Evolutionary conservation across 23 tunicate species (phyloP).

Genomic region (Styela clava): DNA sequence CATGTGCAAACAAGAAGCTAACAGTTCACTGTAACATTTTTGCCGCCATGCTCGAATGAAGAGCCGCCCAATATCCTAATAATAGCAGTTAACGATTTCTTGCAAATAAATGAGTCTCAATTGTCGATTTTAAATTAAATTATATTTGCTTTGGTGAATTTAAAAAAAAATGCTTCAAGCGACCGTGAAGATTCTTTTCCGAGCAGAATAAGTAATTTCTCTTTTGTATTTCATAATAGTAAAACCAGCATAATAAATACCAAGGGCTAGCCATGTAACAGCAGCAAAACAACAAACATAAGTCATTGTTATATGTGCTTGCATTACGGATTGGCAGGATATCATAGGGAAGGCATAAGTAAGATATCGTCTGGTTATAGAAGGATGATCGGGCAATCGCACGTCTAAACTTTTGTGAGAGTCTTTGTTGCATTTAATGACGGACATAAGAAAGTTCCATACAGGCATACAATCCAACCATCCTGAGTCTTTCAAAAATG

Average conservation of each 20-base stretch:
- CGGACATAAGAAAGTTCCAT: not conserved
- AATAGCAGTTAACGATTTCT: too few species aligned
- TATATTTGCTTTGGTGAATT: too few species aligned
- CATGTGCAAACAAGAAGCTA: too few species aligned
- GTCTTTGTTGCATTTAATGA: not conserved
- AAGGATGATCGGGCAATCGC: not conserved
- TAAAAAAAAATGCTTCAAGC: too few species aligned
- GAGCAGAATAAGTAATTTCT: not conserved
- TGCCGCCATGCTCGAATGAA: too few species aligned
- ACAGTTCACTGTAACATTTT: too few species aligned
- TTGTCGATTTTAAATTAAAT: too few species aligned
- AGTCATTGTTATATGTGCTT: not conserved
- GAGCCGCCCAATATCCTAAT: too few species aligned
- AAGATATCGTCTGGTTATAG: not conserved
- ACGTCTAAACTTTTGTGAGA: not conserved
- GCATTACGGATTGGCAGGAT: not conserved
- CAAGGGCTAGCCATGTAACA: not conserved
- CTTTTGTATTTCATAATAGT: not conserved
- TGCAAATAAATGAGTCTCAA: too few species aligned
- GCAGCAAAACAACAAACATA: not conserved
- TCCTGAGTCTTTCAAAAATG: not conserved
- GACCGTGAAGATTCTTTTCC: not conserved
- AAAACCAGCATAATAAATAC: not conserved
- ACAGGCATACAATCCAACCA: not conserved
- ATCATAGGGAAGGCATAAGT: not conserved